These are phyloP conservation scores for Tupaia chinensis DNA, from an alignment of 2,113 vertebrate genomes.

Conservation along the genomic window DNA sequence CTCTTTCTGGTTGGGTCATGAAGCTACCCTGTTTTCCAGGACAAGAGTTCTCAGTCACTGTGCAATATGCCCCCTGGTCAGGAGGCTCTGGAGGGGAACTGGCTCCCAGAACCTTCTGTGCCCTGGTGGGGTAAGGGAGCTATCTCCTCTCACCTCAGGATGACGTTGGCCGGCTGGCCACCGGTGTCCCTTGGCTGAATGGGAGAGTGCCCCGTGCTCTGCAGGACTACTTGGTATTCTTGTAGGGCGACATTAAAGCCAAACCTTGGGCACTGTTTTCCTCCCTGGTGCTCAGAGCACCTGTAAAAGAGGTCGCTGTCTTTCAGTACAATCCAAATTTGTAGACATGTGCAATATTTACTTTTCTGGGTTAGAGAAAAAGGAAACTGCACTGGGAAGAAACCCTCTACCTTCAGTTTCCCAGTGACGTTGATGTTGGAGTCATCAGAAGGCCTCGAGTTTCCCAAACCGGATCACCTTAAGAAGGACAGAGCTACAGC, in stretches of 20 bases:
- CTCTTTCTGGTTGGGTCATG: background rate
- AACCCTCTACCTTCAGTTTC: constrained; percentile 43
- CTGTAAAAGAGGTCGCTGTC: constrained; percentile 14
- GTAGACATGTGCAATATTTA: constrained; percentile 87
- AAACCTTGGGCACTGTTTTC: constrained; percentile 47
- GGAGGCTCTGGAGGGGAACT: constrained; percentile 61
- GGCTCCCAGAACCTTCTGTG: background rate
- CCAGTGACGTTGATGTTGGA: constrained; percentile 36
- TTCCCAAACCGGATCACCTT: background rate
- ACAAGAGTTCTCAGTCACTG: constrained; percentile 85
- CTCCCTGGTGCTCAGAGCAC: constrained; percentile 71
- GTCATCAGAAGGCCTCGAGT: constrained; percentile 34
- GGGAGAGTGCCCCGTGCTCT: background rate
- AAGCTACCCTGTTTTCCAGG: constrained; percentile 57
- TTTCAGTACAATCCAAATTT: constrained; percentile 75
- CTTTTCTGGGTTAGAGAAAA: constrained; percentile 68
- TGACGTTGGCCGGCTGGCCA: background rate
- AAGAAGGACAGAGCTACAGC: constrained; percentile 30
- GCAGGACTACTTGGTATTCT: constrained; percentile 52
- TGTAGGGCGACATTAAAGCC: constrained; percentile 58
- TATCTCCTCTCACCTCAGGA: background rate
- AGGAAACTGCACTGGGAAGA: constrained; percentile 63
- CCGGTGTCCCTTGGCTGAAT: background rate
- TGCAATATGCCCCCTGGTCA: constrained; percentile 86
- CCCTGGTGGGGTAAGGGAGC: background rate